phyloP scores from a whole-genome alignment of 2,113 vertebrate species.

The Myotis brandtii region DNA sequence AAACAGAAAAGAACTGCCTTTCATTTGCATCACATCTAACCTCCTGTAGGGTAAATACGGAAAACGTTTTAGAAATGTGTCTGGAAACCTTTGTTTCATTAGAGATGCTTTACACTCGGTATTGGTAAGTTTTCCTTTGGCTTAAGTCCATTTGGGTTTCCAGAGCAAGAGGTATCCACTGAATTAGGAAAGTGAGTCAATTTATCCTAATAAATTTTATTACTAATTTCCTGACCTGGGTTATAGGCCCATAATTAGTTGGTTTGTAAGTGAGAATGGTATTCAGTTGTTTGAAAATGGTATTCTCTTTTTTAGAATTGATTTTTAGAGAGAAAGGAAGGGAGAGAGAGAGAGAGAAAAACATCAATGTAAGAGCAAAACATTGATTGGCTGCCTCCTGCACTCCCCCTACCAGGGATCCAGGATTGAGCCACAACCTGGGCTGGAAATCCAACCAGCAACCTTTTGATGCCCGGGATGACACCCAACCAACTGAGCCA shows the following conservation, averaged over 20 bases:
- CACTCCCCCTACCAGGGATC: neutral
- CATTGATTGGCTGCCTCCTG: neutral
- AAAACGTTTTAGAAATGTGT: neutral
- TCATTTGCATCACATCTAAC: neutral
- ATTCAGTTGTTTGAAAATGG: neutral
- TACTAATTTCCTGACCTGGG: conserved; percentile 25
- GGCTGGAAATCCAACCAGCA: neutral
- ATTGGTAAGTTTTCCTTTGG: neutral
- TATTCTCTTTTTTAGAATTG: neutral
- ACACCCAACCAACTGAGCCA: neutral
- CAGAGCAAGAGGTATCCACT: neutral
- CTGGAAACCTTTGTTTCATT: neutral
- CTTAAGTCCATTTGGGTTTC: neutral
- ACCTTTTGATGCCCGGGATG: neutral
- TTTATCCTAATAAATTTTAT: conserved; percentile 49
- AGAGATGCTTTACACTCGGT: neutral
- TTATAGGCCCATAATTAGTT: neutral
- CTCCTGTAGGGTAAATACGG: neutral
- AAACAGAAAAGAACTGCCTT: neutral
- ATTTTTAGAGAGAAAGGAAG: neutral
- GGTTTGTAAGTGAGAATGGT: conserved; percentile 45
- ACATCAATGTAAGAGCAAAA: neutral
- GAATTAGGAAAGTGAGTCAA: neutral
- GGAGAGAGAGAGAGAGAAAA: neutral
- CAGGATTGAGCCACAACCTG: no score